phyloP scores from a whole-genome alignment of 2,797 vertebrate species.

The Ctenopoma multispine region DNA sequence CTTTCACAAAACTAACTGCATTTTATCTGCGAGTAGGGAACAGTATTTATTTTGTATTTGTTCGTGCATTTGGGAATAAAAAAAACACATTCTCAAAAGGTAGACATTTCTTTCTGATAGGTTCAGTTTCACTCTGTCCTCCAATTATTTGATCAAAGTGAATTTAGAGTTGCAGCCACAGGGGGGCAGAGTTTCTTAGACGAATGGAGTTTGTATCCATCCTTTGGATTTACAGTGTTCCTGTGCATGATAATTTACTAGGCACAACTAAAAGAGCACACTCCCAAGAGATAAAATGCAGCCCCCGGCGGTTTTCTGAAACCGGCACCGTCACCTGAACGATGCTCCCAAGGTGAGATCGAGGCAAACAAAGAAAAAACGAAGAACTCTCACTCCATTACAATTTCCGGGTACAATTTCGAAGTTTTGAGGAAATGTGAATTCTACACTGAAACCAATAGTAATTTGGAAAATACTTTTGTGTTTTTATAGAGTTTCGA shows the following conservation, averaged over 20 bases:
- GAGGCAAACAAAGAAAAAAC: background rate
- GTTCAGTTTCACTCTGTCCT: background rate
- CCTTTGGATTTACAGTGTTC: background rate
- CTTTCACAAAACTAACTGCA: background rate
- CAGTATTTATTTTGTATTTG: too few relatives aligned
- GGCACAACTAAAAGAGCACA: background rate
- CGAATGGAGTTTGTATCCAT: background rate
- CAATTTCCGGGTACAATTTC: background rate
- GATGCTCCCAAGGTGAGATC: conserved; percentile 22
- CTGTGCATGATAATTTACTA: background rate
- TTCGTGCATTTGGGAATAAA: too few relatives aligned
- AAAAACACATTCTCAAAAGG: too few relatives aligned
- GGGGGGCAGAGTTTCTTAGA: conserved; percentile 10
- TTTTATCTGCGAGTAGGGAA: background rate
- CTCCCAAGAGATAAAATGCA: background rate
- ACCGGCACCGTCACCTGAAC: conserved; percentile 21
- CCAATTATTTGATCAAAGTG: background rate
- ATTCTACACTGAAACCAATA: background rate
- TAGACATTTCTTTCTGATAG: too few relatives aligned
- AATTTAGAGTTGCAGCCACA: background rate
- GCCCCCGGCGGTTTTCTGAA: background rate
- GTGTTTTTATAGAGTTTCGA: too few relatives aligned
- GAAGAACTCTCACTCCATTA: conserved; percentile 28
- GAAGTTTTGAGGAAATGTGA: background rate
- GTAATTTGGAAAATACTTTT: background rate